Conservation (phyloP, 2,797 vertebrate genomes). For the Threskiornis aethiopicus region DNA sequence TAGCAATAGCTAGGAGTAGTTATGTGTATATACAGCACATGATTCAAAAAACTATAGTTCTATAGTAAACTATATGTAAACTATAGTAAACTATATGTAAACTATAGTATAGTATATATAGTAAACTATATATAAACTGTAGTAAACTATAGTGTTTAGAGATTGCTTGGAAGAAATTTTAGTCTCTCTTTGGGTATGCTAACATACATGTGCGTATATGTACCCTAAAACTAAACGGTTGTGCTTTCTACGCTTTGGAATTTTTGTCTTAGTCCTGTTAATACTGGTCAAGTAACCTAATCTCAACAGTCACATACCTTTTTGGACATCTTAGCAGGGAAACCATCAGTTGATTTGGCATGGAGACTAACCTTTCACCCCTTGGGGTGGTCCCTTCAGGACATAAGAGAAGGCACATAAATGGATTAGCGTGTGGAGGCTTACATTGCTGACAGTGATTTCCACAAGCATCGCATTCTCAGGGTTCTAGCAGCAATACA, state of each 20-base stretch:
- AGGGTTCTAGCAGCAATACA: not conserved
- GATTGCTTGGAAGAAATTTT: not conserved
- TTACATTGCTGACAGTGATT: not conserved
- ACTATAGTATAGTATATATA: not conserved
- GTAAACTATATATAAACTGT: not conserved
- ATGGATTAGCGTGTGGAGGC: not conserved
- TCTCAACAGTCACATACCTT: slow-evolving; percentile 42
- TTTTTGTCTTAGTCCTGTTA: not conserved
- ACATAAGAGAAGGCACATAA: not conserved
- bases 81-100: not conserved
- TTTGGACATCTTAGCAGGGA: not conserved
- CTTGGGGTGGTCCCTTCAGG: slow-evolving; percentile 26
- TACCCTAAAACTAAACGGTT: not conserved
- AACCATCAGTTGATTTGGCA: slow-evolving; percentile 30
- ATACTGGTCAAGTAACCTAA: slow-evolving; percentile 34
- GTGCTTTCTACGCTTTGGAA: not conserved
- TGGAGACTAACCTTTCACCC: slow-evolving; percentile 61
- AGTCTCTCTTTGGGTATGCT: not conserved
- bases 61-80: not conserved
- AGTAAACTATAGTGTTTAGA: not conserved
- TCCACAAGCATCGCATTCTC: not conserved
- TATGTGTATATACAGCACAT: not conserved
- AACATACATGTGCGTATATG: fast-evolving
- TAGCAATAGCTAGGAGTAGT: not conserved
- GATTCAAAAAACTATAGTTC: not conserved